Percentiles rank a stretch among this genome's conserved stretches.
Evolutionary conservation across 37 sponge, comb jelly and placozoan genomes (phyloP).

Genomic region (Eunapius fragilis): DNA sequence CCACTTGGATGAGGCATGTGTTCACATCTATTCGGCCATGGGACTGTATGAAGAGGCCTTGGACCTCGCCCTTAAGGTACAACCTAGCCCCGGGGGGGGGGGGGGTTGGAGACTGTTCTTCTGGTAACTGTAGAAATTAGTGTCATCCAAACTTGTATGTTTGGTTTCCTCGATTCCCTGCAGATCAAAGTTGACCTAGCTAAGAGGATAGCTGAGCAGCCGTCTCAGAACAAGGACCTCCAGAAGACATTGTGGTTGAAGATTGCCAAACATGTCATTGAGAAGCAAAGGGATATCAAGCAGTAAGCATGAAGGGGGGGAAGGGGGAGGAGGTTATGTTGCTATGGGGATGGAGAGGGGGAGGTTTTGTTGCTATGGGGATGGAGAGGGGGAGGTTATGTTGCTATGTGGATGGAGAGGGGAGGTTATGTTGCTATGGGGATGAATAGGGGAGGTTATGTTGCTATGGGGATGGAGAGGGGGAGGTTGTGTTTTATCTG

Average conservation of each 20-base stretch:
- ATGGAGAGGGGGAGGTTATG: background rate
- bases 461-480: slow-evolving; percentile 24
- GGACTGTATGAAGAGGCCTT: slow-evolving; percentile 91
- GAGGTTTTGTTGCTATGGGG: no score
- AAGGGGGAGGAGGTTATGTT: no score
- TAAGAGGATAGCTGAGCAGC: slow-evolving; percentile 49
- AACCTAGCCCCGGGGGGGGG: no score
- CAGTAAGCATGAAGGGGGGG: slow-evolving; percentile 22
- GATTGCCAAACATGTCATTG: slow-evolving; percentile 89
- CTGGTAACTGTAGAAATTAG: no score
- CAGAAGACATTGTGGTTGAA: slow-evolving; percentile 93
- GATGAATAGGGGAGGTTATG: no score
- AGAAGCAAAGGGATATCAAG: slow-evolving; percentile 75
- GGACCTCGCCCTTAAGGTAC: slow-evolving; percentile 76
- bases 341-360: no score
- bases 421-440: no score
- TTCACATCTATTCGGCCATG: slow-evolving; percentile 90
- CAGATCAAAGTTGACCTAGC: slow-evolving; percentile 79
- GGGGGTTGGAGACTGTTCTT: no score
- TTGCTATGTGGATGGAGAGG: no score
- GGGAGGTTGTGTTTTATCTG: no score
- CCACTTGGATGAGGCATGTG: slow-evolving; percentile 74
- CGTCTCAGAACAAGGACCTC: slow-evolving; percentile 52
- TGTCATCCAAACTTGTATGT: no score
- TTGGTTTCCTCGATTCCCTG: slow-evolving; percentile 9